Base-by-base conservation (phyloP, 2,888 invertebrate species). In the Drosophila leonis region DNA sequence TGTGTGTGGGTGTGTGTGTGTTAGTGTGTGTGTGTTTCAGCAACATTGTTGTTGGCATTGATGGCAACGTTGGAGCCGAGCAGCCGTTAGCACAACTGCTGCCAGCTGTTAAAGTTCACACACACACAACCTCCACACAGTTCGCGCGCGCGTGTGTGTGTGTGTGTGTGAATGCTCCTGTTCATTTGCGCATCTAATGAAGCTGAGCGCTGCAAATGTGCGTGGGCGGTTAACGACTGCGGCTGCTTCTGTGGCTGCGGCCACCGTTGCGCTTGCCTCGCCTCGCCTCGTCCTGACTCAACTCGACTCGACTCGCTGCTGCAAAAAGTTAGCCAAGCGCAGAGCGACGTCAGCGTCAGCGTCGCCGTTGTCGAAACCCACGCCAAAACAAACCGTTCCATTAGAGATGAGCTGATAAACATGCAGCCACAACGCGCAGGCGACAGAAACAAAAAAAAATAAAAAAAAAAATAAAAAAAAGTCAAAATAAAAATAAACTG, bases 391-490 rank as follows among this genome's bases (percentile, higher is more conserved):
- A 83, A 88, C 86, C 86, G 86, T 83, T 88, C 73, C 83, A 83
- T 83, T 88, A 83, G 88, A 88, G 83, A 86, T 83, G 88, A 83
- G 86, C 86, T 86, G 88, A 75, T 80, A 77, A 88, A 88, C 80
- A 80, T 74, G 88, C 61, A 65, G 44, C 42, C 46, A 42, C 37
- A 52, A 27, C 24, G 27, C n/a, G 13, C 69, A 57, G 69, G 57
- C 69, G 57, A 68, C 57, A 33, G 24, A 13, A 13, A 12, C 42
- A 20, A 42, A 44, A 42, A 6, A 20, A 20, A 1, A 41, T 4
- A 15, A 4, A 4, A 12, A 44, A 24, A 44, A 44, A 24, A 24
- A 10, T n/a, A 18, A 49, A 39, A 15, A 20, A 7, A 33, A 24
- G 0, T 15, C 15, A 7, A 24, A 46, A 46, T 46, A 4, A 7